Evolutionary conservation across 1,140 invertebrate genomes (phyloP).

Genomic region (Meteorus sp.): DNA sequence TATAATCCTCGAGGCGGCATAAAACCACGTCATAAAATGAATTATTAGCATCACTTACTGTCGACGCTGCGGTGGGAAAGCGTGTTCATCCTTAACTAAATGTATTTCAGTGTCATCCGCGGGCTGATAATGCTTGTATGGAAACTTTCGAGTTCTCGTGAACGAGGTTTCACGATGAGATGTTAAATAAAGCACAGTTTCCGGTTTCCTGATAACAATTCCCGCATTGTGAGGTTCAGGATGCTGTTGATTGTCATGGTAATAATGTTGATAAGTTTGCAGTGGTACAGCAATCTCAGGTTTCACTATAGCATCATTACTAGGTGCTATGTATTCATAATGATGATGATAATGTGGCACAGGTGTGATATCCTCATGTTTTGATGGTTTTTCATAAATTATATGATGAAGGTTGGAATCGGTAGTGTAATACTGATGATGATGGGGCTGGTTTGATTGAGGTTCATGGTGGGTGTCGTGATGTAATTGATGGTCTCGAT

Average conservation of each 20-base stretch:
- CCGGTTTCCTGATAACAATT: conserved; percentile 29
- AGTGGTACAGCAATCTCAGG: conserved; percentile 20
- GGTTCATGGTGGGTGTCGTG: not conserved
- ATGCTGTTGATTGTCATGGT: conserved; percentile 5
- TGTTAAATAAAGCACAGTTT: conserved; percentile 35
- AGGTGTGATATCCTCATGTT: conserved; percentile 18
- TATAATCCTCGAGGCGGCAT: not conserved
- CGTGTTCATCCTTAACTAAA: conserved; percentile 24
- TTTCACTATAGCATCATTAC: not conserved
- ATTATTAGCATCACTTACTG: conserved; percentile 12
- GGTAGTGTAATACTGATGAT: not conserved
- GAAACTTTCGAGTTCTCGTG: conserved; percentile 36
- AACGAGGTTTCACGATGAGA: conserved; percentile 35
- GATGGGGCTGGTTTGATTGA: not conserved
- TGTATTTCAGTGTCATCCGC: conserved; percentile 19
- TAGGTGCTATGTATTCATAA: conserved; percentile 1
- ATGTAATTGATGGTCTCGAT: not conserved
- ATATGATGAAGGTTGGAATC: not conserved
- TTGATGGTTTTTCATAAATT: conserved; percentile 27
- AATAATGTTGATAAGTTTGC: conserved; percentile 15
- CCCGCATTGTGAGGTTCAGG: not conserved
- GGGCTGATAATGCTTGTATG: conserved; percentile 39
- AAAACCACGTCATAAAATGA: conserved; percentile 2
- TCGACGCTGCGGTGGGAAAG: conserved; percentile 11
- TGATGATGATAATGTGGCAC: not conserved